Conservation (phyloP, 2,888 invertebrate species). For the Rhaphigaster nebulosa region DNA sequence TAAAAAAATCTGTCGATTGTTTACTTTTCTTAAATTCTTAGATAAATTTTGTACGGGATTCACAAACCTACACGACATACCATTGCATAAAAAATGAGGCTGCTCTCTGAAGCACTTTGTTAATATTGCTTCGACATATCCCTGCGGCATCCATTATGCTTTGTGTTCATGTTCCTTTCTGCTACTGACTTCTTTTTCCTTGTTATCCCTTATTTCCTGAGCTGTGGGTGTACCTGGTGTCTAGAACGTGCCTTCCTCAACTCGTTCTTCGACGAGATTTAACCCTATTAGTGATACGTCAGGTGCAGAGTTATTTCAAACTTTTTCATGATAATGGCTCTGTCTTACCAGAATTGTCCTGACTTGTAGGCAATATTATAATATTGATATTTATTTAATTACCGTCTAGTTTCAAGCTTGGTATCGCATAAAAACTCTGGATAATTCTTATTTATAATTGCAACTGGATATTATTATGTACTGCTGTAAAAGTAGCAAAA, state of each 20-base stretch:
- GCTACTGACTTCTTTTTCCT: slow-evolving; percentile 1
- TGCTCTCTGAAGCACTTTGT: neutral
- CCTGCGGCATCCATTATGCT: neutral
- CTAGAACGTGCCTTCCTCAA: neutral
- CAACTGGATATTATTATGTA: too few species aligned
- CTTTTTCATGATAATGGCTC: neutral
- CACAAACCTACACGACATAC: too few species aligned
- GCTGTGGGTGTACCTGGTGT: neutral
- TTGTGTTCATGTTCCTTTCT: neutral
- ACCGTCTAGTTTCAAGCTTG: neutral
- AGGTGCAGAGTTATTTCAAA: neutral
- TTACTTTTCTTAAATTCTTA: too few species aligned
- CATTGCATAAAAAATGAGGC: neutral
- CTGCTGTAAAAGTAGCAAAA: too few species aligned
- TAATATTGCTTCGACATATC: neutral
- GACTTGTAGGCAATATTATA: too few species aligned
- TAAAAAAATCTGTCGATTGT: too few species aligned
- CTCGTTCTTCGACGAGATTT: neutral
- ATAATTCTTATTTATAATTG: too few species aligned
- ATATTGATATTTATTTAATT: too few species aligned
- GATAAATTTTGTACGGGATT: too few species aligned
- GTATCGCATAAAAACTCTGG: neutral
- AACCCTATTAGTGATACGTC: neutral
- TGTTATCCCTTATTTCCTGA: slow-evolving; percentile 8
- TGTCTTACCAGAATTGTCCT: too few species aligned